phyloP scores from a whole-genome alignment of 1,140 invertebrate genomes.

The Centruroides sculpturatus region DNA sequence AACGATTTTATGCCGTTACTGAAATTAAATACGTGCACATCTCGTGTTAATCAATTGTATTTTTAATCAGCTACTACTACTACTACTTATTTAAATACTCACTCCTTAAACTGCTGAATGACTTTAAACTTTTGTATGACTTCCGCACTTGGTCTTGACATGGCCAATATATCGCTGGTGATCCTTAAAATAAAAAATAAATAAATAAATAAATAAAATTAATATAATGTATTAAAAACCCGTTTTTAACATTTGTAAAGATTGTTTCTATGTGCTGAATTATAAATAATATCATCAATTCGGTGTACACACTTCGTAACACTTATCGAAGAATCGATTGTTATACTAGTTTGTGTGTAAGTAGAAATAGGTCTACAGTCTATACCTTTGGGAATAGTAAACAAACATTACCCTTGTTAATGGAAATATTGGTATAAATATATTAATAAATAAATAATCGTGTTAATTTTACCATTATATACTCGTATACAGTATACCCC shows the following conservation, averaged over 20 bases:
- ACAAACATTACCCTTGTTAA: neutral
- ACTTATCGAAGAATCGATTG: neutral
- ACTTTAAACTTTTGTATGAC: constrained; percentile 56
- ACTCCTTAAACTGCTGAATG: constrained; percentile 63
- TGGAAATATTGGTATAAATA: neutral
- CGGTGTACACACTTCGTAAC: neutral
- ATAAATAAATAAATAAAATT: too few species aligned
- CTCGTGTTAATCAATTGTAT: too few species aligned
- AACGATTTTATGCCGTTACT: constrained; percentile 53
- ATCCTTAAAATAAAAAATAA: constrained; percentile 41
- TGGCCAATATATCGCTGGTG: constrained; percentile 69
- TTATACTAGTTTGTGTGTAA: neutral
- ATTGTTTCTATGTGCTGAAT: neutral
- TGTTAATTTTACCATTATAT: too few species aligned
- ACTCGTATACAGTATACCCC: too few species aligned
- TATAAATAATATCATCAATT: too few species aligned
- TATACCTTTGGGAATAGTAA: neutral
- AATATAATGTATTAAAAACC: neutral
- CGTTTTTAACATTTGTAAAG: too few species aligned
- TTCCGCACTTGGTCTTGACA: constrained; percentile 63
- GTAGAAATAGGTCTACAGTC: neutral
- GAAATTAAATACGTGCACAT: neutral
- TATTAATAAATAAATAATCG: too few species aligned
- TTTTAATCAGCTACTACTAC: too few species aligned
- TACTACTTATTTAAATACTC: constrained; percentile 18